phyloP scores from a whole-genome alignment of 2,797 vertebrate species.

The Melanogrammus aeglefinus region DNA sequence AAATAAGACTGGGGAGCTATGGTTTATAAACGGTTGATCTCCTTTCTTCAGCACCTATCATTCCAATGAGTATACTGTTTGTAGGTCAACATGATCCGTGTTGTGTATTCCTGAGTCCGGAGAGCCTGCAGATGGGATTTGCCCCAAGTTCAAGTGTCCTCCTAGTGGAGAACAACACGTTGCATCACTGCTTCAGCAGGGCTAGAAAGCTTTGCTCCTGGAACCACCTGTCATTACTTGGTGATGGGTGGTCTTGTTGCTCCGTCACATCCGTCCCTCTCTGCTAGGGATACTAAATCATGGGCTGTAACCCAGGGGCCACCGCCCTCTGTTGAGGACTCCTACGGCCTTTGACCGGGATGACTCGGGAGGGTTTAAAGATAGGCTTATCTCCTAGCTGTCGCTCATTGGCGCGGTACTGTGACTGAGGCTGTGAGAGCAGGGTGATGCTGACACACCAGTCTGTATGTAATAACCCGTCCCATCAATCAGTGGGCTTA shows the following conservation, averaged over 20 bases:
- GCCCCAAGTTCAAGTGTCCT: not conserved
- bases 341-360: not conserved
- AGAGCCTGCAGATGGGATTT: not conserved
- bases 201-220: not conserved
- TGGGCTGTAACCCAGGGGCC: not conserved
- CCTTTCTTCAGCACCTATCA: not conserved
- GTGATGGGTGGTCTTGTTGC: not conserved
- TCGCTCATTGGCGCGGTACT: not conserved
- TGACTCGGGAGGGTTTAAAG: constrained; percentile 2
- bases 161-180: not conserved
- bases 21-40: not conserved
- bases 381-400: not conserved
- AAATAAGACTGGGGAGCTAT: not conserved
- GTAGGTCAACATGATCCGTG: not conserved
- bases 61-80: not conserved
- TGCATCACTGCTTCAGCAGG: constrained; percentile 1
- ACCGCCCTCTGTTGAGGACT: not conserved
- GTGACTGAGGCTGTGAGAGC: not conserved
- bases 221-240: not conserved
- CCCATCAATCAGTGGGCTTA: not conserved
- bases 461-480: not conserved
- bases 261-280: constrained; percentile 3
- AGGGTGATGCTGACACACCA: not conserved
- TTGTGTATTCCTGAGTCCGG: not conserved
- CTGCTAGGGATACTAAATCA: constrained; percentile 7